Evolutionary conservation across 2,888 invertebrate genomes (phyloP).

Genomic region (Cylindroiulus punctatus): DNA sequence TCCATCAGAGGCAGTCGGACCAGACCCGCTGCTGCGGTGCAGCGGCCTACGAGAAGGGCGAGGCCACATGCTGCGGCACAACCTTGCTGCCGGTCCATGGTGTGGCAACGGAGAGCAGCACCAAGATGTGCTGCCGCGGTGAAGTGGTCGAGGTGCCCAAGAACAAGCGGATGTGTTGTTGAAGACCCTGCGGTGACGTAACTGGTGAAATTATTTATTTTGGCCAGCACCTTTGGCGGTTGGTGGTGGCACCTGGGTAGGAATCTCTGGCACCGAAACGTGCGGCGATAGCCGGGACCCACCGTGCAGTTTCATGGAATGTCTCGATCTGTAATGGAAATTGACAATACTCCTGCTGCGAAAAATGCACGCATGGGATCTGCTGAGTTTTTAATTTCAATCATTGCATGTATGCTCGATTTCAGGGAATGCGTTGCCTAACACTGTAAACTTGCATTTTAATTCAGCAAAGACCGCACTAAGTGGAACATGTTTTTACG

Average conservation of each 20-base stretch:
- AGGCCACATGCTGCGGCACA: slow-evolving; percentile 39
- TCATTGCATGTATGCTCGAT: too few relatives aligned
- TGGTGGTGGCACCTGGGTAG: not conserved
- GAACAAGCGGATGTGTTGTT: slow-evolving; percentile 50
- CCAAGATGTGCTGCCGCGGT: slow-evolving; percentile 40
- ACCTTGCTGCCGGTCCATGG: not conserved
- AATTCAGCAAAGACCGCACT: too few relatives aligned
- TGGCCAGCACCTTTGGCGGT: not conserved
- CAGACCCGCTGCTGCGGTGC: slow-evolving; percentile 52
- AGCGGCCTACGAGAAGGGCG: slow-evolving; percentile 47
- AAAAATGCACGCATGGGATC: too few relatives aligned
- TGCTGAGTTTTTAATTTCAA: too few relatives aligned
- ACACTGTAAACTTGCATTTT: too few relatives aligned
- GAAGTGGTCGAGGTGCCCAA: slow-evolving; percentile 8
- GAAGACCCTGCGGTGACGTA: not conserved
- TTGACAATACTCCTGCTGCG: too few relatives aligned
- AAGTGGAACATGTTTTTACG: too few relatives aligned
- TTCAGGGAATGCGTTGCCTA: too few relatives aligned
- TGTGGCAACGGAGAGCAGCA: not conserved
- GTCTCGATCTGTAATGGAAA: too few relatives aligned
- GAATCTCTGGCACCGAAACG: not conserved
- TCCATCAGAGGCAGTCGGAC: not conserved
- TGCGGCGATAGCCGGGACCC: not conserved
- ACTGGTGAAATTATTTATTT: slow-evolving; percentile 44
- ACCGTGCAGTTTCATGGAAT: too few relatives aligned